These are phyloP conservation scores for Meandrina meandrites DNA, from an alignment of 92 coral and sea anemone species.

Conservation along the genomic window DNA sequence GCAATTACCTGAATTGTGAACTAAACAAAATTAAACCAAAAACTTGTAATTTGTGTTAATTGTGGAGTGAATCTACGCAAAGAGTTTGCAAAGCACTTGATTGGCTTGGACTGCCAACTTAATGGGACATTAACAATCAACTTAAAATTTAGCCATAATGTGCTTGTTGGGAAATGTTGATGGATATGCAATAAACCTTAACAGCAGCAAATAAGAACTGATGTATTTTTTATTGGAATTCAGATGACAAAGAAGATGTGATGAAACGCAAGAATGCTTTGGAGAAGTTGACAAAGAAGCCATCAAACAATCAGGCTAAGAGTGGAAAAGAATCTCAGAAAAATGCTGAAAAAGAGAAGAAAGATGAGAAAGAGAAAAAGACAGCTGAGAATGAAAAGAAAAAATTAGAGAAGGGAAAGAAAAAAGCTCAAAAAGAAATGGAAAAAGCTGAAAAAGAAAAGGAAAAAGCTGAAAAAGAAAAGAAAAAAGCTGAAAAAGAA, in stretches of 20 bases:
- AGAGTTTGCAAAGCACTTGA: no score
- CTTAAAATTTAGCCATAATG: not conserved
- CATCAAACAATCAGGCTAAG: no score
- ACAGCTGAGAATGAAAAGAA: not conserved
- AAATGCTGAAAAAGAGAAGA: not conserved
- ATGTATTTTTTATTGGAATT: not conserved
- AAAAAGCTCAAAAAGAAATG: no score
- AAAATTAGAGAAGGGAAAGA: not conserved
- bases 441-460: no score
- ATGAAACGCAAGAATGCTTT: constrained; percentile 11
- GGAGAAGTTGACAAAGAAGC: not conserved
- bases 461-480: not conserved
- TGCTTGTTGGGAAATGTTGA: not conserved
- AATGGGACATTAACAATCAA: no score
- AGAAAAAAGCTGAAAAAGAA: constrained; percentile 9
- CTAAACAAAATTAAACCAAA: no score
- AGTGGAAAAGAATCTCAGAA: not conserved
- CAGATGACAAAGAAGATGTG: constrained; percentile 37
- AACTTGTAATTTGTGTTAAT: no score
- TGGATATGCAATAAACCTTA: not conserved
- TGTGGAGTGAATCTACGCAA: no score
- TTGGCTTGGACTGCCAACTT: no score
- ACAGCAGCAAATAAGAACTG: no score
- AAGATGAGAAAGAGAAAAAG: not conserved
- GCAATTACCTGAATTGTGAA: no score